These are phyloP conservation scores for Lasius fuliginosus DNA, from an alignment of 2,888 invertebrate species.

Conservation along the genomic window DNA sequence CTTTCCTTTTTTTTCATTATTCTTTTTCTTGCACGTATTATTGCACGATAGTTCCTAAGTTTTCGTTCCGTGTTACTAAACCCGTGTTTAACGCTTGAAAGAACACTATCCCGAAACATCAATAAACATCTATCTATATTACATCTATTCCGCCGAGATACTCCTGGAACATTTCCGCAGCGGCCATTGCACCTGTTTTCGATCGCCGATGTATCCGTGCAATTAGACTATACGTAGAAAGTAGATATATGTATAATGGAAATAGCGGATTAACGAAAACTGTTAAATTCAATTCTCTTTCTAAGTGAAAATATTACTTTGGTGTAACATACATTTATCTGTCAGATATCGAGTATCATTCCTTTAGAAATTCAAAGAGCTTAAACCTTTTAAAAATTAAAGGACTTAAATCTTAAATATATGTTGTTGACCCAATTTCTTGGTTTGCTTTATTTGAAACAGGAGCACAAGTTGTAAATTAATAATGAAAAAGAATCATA, in stretches of 20 bases:
- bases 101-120: not conserved
- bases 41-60: not conserved
- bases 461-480: not conserved
- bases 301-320: not conserved
- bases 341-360: slow-evolving; percentile 4
- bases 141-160: slow-evolving; percentile 38
- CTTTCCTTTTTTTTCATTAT: not conserved
- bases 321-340: not conserved
- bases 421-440: slow-evolving; percentile 9
- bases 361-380: not conserved
- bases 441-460: not conserved
- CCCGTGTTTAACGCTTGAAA: not conserved
- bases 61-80: not conserved
- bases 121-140: slow-evolving; percentile 14
- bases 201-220: slow-evolving; percentile 39
- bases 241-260: not conserved
- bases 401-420: not conserved
- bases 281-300: not conserved
- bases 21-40: not conserved
- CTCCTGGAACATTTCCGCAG: slow-evolving; percentile 49
- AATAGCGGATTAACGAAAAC: not conserved
- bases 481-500: too few relatives aligned
- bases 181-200: slow-evolving; percentile 60
- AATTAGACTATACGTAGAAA: not conserved
- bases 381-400: slow-evolving; percentile 1